A percentile compares a stretch with the other conserved stretches of the same genome.
phyloP scores from a whole-genome alignment of 2,113 vertebrate genomes.

The Lynx canadensis region DNA sequence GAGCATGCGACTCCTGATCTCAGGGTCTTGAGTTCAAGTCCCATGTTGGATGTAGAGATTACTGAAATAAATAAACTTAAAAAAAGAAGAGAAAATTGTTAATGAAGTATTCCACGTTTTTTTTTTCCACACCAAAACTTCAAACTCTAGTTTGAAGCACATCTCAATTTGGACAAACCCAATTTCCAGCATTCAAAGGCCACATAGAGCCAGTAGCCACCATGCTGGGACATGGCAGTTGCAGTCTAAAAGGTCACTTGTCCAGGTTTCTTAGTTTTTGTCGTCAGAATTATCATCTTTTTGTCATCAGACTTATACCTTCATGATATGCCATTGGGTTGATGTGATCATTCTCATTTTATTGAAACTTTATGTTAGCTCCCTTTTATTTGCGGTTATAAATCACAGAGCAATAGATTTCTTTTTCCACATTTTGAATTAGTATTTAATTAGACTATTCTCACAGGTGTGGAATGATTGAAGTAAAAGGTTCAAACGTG shows the following conservation, averaged over 20 bases:
- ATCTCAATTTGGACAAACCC: not conserved
- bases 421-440: constrained; percentile 1
- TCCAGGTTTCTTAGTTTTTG: not conserved
- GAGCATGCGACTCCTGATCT: not conserved
- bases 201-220: too few relatives aligned
- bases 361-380: not conserved
- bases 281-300: not conserved
- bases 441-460: not conserved
- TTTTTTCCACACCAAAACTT: not conserved
- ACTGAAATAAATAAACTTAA: not conserved
- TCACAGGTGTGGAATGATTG: not conserved
- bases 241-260: not conserved
- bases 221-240: accelerated
- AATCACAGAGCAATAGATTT: not conserved
- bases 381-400: not conserved
- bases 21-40: not conserved
- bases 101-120: not conserved
- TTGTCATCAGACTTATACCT: not conserved
- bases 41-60: not conserved
- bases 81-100: not conserved
- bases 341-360: not conserved
- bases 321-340: not conserved
- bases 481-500: not conserved
- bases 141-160: not conserved
- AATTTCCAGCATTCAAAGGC: not conserved